phyloP scores from a whole-genome alignment of 2,888 invertebrate genomes.

The Formica aserva region DNA sequence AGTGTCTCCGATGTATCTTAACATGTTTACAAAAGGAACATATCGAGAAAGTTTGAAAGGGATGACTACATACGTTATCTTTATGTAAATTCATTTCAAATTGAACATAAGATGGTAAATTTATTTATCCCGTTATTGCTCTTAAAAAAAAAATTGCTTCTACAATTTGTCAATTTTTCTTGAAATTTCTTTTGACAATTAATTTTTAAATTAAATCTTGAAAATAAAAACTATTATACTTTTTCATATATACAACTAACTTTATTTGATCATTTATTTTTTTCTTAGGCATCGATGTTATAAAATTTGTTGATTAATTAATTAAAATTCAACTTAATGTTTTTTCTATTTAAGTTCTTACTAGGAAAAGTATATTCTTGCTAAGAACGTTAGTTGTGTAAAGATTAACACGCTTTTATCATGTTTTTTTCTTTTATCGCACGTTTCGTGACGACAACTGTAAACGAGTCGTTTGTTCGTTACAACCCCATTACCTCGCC shows the following conservation, averaged over 20 bases:
- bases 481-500: slow-evolving; percentile 30
- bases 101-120: not conserved
- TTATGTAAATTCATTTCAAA: slow-evolving; percentile 15
- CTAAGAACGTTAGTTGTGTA: not conserved
- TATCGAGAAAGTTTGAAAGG: not conserved
- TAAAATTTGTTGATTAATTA: not conserved
- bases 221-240: not conserved
- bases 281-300: not conserved
- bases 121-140: not conserved
- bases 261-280: not conserved
- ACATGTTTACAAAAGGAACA: slow-evolving; percentile 61
- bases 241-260: not conserved
- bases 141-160: not conserved
- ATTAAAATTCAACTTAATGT: not conserved
- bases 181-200: not conserved
- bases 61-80: not conserved
- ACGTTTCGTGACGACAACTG: not conserved
- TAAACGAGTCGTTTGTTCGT: not conserved
- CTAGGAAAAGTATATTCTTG: not conserved
- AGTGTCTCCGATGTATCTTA: slow-evolving; percentile 49
- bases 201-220: not conserved
- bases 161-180: not conserved
- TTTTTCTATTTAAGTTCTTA: not conserved
- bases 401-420: not conserved
- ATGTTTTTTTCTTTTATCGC: not conserved